These are phyloP conservation scores for Antigone vipio DNA, from an alignment of 2,113 vertebrate species.

Conservation along the genomic window DNA sequence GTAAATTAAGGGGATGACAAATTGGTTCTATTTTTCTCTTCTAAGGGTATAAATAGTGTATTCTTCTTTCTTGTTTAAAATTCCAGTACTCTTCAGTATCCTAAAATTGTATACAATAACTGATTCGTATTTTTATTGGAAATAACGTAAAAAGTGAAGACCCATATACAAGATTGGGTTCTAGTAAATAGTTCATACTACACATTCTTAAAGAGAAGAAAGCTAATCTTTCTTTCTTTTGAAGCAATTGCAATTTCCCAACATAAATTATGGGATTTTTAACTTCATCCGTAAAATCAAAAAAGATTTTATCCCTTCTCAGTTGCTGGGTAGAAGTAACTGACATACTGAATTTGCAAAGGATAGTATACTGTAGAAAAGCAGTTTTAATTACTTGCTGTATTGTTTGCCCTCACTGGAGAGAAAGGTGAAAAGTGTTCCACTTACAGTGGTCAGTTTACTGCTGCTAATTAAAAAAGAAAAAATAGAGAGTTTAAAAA, in stretches of 20 bases:
- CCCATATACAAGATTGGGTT: background rate
- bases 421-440: background rate
- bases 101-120: background rate
- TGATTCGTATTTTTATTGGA: background rate
- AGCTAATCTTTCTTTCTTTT: background rate
- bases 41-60: background rate
- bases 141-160: background rate
- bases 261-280: background rate
- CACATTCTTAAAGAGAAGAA: background rate
- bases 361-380: background rate
- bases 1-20: background rate
- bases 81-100: background rate
- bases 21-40: background rate
- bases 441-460: background rate
- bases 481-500: background rate
- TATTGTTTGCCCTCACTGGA: background rate
- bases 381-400: background rate
- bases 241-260: background rate
- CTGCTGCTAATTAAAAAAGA: background rate
- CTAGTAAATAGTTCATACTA: background rate
- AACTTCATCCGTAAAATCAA: background rate
- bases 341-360: background rate
- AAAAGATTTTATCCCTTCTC: background rate
- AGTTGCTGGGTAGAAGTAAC: background rate
- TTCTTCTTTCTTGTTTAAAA: background rate